A percentile compares a stretch with the other conserved stretches of the same genome.
Conservation (phyloP, 1,140 invertebrate genomes). For the Magallana gigas region DNA sequence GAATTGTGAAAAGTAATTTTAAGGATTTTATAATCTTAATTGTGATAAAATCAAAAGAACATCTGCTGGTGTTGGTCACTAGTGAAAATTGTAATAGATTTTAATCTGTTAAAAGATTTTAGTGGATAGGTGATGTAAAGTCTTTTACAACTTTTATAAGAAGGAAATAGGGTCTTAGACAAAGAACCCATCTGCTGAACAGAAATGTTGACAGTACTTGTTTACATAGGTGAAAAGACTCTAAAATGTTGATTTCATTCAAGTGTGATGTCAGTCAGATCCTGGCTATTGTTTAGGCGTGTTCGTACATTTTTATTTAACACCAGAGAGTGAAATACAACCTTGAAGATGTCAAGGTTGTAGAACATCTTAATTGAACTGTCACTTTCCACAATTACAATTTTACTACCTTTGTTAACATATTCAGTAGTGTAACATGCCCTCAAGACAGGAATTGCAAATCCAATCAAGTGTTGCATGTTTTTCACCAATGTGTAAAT, state of each 20-base stretch:
- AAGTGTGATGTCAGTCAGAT: constrained; percentile 21
- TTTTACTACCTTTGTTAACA: constrained; percentile 29
- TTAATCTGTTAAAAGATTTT: neutral
- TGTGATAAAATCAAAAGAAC: neutral
- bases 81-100: neutral
- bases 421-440: neutral
- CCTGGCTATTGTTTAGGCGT: neutral
- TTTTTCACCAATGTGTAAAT: constrained; percentile 7
- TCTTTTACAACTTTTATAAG: constrained; percentile 13
- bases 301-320: constrained; percentile 26
- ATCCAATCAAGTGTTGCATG: constrained; percentile 28
- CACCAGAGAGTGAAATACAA: constrained; percentile 28
- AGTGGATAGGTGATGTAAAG: constrained; percentile 19
- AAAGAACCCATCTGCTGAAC: constrained; percentile 33
- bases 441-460: neutral
- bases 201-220: constrained; percentile 17
- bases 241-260: constrained; percentile 30
- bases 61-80: neutral
- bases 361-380: constrained; percentile 26
- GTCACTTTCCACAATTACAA: constrained; percentile 34
- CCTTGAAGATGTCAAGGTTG: constrained; percentile 30
- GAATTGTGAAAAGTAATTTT: no score
- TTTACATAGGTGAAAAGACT: constrained; percentile 33
- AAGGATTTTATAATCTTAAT: no score
- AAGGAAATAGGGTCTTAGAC: neutral